phyloP scores from a whole-genome alignment of 2,888 invertebrate genomes.

The Tridacna gigas region DNA sequence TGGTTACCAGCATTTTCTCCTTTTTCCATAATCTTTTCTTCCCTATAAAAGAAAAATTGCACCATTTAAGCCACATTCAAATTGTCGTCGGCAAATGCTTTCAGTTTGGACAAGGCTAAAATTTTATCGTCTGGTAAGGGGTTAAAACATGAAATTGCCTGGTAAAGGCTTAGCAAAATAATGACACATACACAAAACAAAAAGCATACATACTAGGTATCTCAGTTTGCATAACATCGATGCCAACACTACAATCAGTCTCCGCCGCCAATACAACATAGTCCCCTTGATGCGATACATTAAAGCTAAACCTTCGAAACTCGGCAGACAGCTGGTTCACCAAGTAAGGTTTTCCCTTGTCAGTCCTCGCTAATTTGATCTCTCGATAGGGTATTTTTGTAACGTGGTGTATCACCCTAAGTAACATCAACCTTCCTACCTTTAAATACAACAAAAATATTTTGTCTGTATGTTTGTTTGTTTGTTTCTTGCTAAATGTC shows the following conservation, averaged over 20 bases:
- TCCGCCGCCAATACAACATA: constrained; percentile 90
- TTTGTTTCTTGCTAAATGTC: too few relatives aligned
- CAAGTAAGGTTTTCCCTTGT: constrained; percentile 85
- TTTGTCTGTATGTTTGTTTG: not conserved
- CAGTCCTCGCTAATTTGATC: constrained; percentile 86
- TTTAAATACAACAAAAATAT: constrained; percentile 48
- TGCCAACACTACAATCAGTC: constrained; percentile 83
- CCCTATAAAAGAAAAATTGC: too few relatives aligned
- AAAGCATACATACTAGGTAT: constrained; percentile 16
- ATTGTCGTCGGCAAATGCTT: too few relatives aligned
- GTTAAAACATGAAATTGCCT: too few relatives aligned
- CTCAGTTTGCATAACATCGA: constrained; percentile 93
- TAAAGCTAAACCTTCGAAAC: constrained; percentile 88
- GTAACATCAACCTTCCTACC: constrained; percentile 92
- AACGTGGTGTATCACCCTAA: constrained; percentile 90
- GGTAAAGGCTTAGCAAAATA: too few relatives aligned
- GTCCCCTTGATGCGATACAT: constrained; percentile 96
- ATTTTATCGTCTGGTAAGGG: too few relatives aligned
- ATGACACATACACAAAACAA: too few relatives aligned
- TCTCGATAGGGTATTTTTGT: constrained; percentile 89
- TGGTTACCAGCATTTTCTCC: too few relatives aligned
- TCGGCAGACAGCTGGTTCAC: constrained; percentile 58
- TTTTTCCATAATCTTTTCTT: too few relatives aligned
- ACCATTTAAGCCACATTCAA: too few relatives aligned
- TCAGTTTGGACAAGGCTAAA: too few relatives aligned